Base-by-base conservation (phyloP, 2,888 invertebrate genomes). In the Thera britannica region DNA sequence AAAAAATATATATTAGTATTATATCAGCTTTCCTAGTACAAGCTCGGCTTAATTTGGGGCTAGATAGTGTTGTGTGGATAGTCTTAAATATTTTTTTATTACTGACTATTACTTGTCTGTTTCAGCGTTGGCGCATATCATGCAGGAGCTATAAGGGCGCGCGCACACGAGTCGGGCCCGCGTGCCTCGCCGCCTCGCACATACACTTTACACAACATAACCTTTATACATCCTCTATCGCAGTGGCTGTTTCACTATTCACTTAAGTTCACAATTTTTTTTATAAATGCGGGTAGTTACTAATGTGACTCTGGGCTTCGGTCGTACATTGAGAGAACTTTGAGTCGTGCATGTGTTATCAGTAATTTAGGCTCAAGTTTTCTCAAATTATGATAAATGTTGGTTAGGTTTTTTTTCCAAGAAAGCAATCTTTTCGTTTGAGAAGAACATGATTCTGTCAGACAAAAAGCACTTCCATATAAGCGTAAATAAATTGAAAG, bases 101-200 rank as follows among this genome's bases (percentile, higher is more conserved):
- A 46, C 9, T 46, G 9, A 46, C 34, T 57, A 49, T 11, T 58
- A 35, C 46, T 68, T 54, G 35, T 11, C 67, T 76, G 71, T 77
- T 82, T 0, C 85, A 89, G 89, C 75, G 77, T 75, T 76, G 85
- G 84, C 87, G 89, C 83, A 83, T 80, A 82, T 76, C 76, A 81
- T 78, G 82, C 84, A 77, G 83, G 72, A 75, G 82, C 70, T 71
- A 74, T 60, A 58, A 60, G 67, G 61, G 73, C 52, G 67, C 60
- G 58, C 60, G 60, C 59, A 35, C 58, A 54, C 64, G 9, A 8
- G 56, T 9, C 64, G 58, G 52, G 52, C 52, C 8, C 62, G 7
- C 59, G 67, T 46, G 44, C 44, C 54, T 61, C 49, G 58, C 74
- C 73, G 64, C 51, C 70, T 57, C 59, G 52, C 63, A 63, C 62